Percentiles rank a stretch among this genome's conserved stretches.
phyloP scores from a whole-genome alignment of 2,113 vertebrate species.

The Indri indri region DNA sequence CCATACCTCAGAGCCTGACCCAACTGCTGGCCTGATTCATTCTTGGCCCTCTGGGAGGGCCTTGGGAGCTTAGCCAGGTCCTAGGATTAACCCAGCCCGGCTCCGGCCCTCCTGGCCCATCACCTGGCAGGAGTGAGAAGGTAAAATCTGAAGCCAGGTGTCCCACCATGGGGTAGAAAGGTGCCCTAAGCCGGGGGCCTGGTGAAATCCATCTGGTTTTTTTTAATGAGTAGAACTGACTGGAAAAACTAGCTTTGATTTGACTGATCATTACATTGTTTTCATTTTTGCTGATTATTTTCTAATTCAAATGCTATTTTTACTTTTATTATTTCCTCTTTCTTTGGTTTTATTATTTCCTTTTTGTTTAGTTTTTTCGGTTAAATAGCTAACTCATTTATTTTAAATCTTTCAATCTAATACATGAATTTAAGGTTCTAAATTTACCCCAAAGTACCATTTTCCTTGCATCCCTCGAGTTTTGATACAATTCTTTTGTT shows the following conservation, averaged over 20 bases:
- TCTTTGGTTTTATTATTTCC: background rate
- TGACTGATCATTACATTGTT: background rate
- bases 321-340: background rate
- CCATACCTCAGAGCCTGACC: conserved; percentile 61
- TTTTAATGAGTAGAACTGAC: background rate
- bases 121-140: background rate
- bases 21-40: conserved; percentile 46
- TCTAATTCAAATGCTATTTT: background rate
- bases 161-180: too few species aligned
- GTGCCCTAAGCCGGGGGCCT: too few species aligned
- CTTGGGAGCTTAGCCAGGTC: conserved; percentile 69
- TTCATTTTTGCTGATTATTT: background rate
- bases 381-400: background rate
- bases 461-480: background rate
- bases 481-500: background rate
- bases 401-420: conserved; percentile 37
- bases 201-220: too few species aligned
- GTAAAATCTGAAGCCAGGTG: too few species aligned
- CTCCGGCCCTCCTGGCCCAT: conserved; percentile 61
- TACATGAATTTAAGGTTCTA: background rate
- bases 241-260: background rate
- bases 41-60: conserved; percentile 55
- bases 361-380: background rate
- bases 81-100: conserved; percentile 69
- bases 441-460: background rate